Base-by-base conservation (phyloP, 1,140 invertebrate species). In the Drosophila chauvacae region DNA sequence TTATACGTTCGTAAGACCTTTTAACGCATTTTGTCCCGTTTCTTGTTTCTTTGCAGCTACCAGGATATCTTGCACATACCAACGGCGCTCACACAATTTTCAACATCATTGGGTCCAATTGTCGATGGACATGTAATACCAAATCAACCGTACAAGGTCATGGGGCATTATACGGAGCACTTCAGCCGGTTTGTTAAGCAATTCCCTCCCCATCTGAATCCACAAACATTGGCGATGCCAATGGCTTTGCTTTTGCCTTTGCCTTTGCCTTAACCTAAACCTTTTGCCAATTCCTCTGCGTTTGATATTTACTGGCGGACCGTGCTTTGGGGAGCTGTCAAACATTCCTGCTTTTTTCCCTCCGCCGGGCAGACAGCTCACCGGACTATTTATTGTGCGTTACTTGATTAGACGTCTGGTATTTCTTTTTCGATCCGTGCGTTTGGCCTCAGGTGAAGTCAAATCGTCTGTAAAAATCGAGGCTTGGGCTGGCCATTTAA, bases 101-200 rank as follows among this genome's bases (percentile, higher is more conserved):
- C 95, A 77, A 96, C 96, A 23, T 94, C 95, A 14, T 95, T 97
- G 81, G 97, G 97, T 28, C 97, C 96, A 45, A 95, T 96, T 48
- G 95, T 98, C 39, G 97, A 98, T 91, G 96, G 96, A 20, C 95
- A 95, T 16, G 96, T 98, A 53, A 95, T 98, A 80, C 96, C 96
- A 9, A 96, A 95, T 82, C 95, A 97, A 84, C 96, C 96, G 10
- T 93, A 94, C 26, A 94, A 95, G 77, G 94, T 95, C 56, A 97
- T 97, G 96, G 94, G 94, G 53, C 93, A 95, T 61, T 96, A 96
- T 86, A 94, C 94, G n/a, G 95, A 96, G 86, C 93, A 96, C 53
- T 95, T 97, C 80, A 95, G 95, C 93, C 91, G 81, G 90, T 92
- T 82, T 83, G 91, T 85, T 88, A 84, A 85, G 74, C 83, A 88